phyloP scores from a whole-genome alignment of 2,888 invertebrate species.

The Willowsia nigromaculata region DNA sequence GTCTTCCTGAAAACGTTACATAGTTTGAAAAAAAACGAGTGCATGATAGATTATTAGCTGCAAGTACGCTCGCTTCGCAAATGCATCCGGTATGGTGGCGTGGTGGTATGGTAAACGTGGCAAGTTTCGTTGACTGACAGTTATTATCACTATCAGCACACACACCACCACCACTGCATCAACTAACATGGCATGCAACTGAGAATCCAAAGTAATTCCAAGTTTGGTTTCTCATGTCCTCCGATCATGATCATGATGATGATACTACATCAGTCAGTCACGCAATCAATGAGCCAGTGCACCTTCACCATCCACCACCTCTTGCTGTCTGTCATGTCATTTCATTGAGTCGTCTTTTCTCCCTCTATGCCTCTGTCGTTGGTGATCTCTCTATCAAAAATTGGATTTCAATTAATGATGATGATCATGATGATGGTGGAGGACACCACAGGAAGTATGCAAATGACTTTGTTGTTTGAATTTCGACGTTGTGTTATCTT shows the following conservation, averaged over 20 bases:
- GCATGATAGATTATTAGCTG: not conserved
- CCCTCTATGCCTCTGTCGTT: not conserved
- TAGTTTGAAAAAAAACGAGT: not conserved
- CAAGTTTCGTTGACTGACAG: conserved; percentile 2
- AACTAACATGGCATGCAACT: not conserved
- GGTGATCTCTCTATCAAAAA: conserved; percentile 58
- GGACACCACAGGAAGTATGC: conserved; percentile 1
- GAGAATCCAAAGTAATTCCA: not conserved
- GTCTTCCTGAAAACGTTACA: not conserved
- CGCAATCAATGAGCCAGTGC: conserved; percentile 16
- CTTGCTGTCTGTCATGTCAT: not conserved
- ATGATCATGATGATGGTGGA: not conserved
- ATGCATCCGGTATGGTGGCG: conserved; percentile 31
- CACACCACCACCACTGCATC: not conserved
- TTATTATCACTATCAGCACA: conserved; percentile 7
- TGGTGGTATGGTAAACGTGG: not conserved
- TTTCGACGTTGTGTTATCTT: not conserved
- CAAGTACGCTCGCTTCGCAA: not conserved
- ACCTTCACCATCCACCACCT: not conserved
- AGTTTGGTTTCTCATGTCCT: not conserved
- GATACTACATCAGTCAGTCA: not conserved
- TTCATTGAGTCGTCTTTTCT: not conserved
- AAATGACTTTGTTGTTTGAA: not conserved
- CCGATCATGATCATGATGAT: not conserved
- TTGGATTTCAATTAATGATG: conserved; percentile 61